Evolutionary conservation across 2,113 vertebrate species (phyloP), one percentile per base, ranked within the genome.

Genomic region (Pterocles burchelli): DNA sequence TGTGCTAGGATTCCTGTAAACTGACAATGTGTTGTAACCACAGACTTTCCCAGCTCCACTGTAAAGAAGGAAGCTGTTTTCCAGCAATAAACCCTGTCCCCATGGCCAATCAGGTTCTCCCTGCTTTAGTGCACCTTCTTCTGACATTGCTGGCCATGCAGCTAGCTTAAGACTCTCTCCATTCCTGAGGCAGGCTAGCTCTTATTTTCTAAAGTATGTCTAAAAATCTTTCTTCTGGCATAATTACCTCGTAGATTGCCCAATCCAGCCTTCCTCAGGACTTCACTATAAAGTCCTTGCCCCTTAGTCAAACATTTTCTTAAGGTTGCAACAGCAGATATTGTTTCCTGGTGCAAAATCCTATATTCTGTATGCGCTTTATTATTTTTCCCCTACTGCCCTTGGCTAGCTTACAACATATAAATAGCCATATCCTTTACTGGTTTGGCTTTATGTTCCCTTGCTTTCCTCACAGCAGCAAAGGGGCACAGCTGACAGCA

Each of bases 1-100:
- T 21, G 19, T 22, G 21, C 67, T 19, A 67, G 29, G 46, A 66
- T 15, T 68, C 54, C 75, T 65, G 43, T n/a, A n/a, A 89, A 85
- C n/a, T 20, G 10, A 24, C 43, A 81, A 1, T 0, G 0, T 24
- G 33, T 38, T 77, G 34, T 21, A 77, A 77, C 16, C 21, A 75
- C 31, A 68, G 33, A 38, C 33, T 25, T 61, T 18, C 31, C 28
- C 54, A 85, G 58, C 41, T 71, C 13, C 17, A 21, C 7, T 24
- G 9, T 38, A 34, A 71, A 79, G 49, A 4, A 67, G 1, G 2
- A 85, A 52, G 24, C 11, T 14, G 5, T 70, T 85, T 65, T n/a
- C 28, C 67, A 83, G 34, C 19, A 63, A 18, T 4, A 88, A 72
- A 21, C 25, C 17, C 46, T 6, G 7, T 28, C 9, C 11, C 21